These are phyloP conservation scores for Pandemis cinnamomeana DNA, from an alignment of 2,888 invertebrate species.

Conservation along the genomic window DNA sequence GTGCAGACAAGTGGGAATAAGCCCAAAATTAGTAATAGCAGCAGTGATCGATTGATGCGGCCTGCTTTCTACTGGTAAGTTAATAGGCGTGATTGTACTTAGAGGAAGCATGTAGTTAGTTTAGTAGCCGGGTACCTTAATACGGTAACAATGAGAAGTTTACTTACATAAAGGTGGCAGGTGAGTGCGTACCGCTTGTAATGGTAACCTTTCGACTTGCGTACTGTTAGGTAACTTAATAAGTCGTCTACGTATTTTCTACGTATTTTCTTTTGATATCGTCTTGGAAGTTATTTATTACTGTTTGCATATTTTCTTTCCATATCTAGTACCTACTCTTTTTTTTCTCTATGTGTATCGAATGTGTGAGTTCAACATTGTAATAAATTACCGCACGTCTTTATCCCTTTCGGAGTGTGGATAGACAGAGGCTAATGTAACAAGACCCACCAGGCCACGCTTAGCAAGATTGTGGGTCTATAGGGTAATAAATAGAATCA, in stretches of 20 bases:
- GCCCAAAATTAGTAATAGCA: no score
- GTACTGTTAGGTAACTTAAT: constrained; percentile 19
- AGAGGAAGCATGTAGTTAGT: background rate
- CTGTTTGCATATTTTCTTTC: background rate
- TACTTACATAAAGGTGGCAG: constrained; percentile 26
- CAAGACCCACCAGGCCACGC: no score
- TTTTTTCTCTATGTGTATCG: no score
- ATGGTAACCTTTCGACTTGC: constrained; percentile 28
- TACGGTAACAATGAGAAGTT: constrained; percentile 7
- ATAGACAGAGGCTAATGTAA: no score
- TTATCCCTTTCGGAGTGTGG: no score
- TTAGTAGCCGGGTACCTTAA: background rate
- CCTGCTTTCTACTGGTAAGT: background rate
- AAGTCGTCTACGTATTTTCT: background rate
- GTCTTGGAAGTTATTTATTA: background rate
- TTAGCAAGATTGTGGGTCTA: no score
- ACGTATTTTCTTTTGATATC: background rate
- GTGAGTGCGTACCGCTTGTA: constrained; percentile 41
- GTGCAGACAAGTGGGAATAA: no score
- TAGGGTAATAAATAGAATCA: no score
- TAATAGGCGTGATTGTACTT: background rate
- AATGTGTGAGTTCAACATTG: no score
- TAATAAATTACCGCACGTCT: no score
- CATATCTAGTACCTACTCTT: no score
- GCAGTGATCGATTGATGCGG: background rate